Base-by-base conservation (phyloP, 2,113 vertebrate species). In the Ochotona princeps region DNA sequence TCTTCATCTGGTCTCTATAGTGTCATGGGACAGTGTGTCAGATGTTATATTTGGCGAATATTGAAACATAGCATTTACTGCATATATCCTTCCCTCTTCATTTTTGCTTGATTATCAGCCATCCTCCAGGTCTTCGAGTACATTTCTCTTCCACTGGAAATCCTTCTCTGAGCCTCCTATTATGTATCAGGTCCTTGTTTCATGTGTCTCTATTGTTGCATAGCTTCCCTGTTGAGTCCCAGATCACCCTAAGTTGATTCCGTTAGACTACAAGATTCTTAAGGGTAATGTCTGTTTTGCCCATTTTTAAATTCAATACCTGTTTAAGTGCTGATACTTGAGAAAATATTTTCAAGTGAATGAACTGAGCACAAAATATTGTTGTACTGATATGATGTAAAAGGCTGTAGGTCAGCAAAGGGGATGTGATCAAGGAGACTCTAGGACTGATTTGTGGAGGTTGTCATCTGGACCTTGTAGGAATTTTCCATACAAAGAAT, bases 331-430 rank as follows among this genome's bases (percentile, higher is more conserved):
- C 14, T 12, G 44, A n/a, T 61, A 44, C 49, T 80, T 87, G 30
- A 79, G 51, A 75, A 57, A 30, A 4, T 66, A 67, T 67, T 83
- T 80, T 54, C 61, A 54, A 66, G 54, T 30, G 73, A 63, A n/a
- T 87, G 79, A 61, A 80, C 78, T 88, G 89, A 92, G 13, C 69
- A 73, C 23, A 84, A 30, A 69, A 49, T 80, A 47, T 12, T 74
- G 44, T 81, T 80, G 21, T n/a, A 65, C 11, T 75, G 44, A 49
- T 72, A 1, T 26, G n/a, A 57, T 61, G 30, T 44, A 11, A 70
- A 91, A 87, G 26, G 32, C 3, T 82, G 7, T 51, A 9, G 17
- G 35, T 91, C 81, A 81, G 47, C 38, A n/a, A n/a, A 66, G 51
- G 38, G 23, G 89, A 32, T 49, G 32, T 12, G 69, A n/a, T 28